These are phyloP conservation scores for Napeogenes inachia DNA, from an alignment of 2,888 invertebrate genomes.

Conservation along the genomic window DNA sequence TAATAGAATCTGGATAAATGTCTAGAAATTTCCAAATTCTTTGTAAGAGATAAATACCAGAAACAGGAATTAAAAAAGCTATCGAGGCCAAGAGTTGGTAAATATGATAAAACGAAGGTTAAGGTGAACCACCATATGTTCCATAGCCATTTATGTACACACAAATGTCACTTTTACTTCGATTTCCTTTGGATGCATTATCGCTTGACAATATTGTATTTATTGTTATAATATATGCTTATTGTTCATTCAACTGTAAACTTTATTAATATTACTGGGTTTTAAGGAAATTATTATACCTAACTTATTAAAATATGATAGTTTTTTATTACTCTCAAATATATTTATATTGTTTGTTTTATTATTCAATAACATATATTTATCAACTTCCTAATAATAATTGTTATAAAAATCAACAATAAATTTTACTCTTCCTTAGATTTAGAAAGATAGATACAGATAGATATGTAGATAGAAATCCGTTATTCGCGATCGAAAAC, in stretches of 20 bases:
- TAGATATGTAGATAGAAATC: too few species aligned
- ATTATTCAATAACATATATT: too few species aligned
- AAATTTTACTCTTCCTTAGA: too few species aligned
- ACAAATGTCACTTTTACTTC: conserved; percentile 6
- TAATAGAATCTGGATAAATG: neutral
- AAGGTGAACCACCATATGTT: conserved; percentile 62
- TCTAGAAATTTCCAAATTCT: neutral
- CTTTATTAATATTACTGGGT: conserved; percentile 15
- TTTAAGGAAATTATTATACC: conserved; percentile 20
- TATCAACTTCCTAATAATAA: too few species aligned
- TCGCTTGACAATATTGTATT: neutral
- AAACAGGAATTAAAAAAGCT: conserved; percentile 7
- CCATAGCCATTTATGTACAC: conserved; percentile 21
- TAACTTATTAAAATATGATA: conserved; percentile 2
- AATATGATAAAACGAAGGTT: conserved; percentile 46
- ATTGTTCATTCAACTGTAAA: conserved; percentile 25
- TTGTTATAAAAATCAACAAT: too few species aligned
- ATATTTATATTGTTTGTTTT: too few species aligned
- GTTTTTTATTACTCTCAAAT: too few species aligned
- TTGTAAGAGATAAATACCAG: neutral
- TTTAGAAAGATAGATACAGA: too few species aligned
- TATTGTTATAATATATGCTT: neutral
- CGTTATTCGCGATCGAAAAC: too few species aligned
- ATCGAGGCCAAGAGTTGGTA: conserved; percentile 27
- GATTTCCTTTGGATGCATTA: neutral